Evolutionary conservation across 1,140 invertebrate genomes (phyloP), one percentile per base, ranked within the genome.

Genomic region (Ladona fulva): DNA sequence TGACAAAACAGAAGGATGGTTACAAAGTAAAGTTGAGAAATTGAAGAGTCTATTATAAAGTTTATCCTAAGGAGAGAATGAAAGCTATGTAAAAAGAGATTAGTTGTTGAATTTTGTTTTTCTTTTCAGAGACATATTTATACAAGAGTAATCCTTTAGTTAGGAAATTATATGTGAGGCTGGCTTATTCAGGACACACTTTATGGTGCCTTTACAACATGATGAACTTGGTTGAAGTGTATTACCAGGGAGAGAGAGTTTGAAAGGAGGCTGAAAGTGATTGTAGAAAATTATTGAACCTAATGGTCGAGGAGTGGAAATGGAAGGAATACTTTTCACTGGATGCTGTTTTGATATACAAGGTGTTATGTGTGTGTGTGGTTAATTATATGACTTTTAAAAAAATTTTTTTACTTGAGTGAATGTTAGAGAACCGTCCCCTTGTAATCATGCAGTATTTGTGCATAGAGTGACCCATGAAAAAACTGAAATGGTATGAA

Each of bases 41-140:
- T 37, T 37, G 75, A 37, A 76, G 42, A 76, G 75, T 37, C 19
- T 37, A 76, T 37, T 37, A 76, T 37, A 25, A 75, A 76, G 19
- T 37, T 37, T 76, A 29, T 11, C 42, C 7, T 76, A 42, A 10
- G 29, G 29, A 5, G 22, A 42, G 29, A 76, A 29, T 37, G 19
- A 42, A 76, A 25, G 74, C 16, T 75, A 25, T 76, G 25, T 76
- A 76, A 75, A 75, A 66, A 66, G 14, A 19, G 52, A 66, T 76
- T 76, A 11, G 25, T 76, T 76, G 75, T 76, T 76, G 75, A 76
- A 76, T 76, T 76, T 76, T 29, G 52, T 66, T 76, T 76, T 76
- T 76, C 75, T 37, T 37, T 37, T 37, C 75, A 76, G 75, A 76
- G 75, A 76, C 75, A 10, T 76, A 76, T 76, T 76, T 76, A 76